Conservation (phyloP, 2,113 vertebrate species). For the Apodemus speciosus region DNA sequence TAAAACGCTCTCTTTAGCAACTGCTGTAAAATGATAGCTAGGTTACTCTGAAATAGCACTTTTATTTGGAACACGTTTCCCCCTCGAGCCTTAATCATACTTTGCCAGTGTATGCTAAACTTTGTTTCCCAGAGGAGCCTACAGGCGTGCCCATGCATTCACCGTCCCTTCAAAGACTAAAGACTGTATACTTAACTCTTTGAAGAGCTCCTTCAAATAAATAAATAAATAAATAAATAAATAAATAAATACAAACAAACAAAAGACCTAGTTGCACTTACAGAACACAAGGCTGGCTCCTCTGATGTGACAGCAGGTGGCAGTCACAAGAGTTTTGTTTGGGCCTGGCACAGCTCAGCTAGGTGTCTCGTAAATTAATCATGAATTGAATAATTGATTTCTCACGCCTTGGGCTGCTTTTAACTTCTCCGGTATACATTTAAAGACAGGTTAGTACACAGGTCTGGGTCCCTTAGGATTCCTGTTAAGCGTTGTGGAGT, state of each 20-base stretch:
- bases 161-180: conserved; percentile 49
- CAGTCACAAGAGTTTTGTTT: conserved; percentile 46
- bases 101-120: conserved; percentile 2
- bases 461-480: background rate
- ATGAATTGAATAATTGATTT: conserved; percentile 80
- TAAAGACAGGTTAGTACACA: conserved; percentile 65
- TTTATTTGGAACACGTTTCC: background rate
- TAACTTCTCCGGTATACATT: conserved; percentile 60
- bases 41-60: conserved; percentile 39
- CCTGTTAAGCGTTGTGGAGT: conserved; percentile 26
- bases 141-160: background rate
- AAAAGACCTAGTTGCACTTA: conserved; percentile 54
- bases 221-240: conserved; percentile 16
- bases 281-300: background rate
- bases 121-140: conserved; percentile 46
- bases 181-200: conserved; percentile 56
- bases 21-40: conserved; percentile 39
- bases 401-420: conserved; percentile 68
- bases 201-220: conserved; percentile 4
- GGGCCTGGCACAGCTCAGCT: conserved; percentile 56
- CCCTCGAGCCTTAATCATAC: conserved; percentile 39
- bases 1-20: conserved; percentile 75
- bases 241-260: conserved; percentile 61
- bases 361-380: conserved; percentile 76
- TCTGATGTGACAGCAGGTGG: conserved; percentile 62